A percentile compares a stretch with the other conserved stretches of the same genome.
Evolutionary conservation across 2,797 vertebrate species (phyloP).

Genomic region (Pseudochirops cupreus): DNA sequence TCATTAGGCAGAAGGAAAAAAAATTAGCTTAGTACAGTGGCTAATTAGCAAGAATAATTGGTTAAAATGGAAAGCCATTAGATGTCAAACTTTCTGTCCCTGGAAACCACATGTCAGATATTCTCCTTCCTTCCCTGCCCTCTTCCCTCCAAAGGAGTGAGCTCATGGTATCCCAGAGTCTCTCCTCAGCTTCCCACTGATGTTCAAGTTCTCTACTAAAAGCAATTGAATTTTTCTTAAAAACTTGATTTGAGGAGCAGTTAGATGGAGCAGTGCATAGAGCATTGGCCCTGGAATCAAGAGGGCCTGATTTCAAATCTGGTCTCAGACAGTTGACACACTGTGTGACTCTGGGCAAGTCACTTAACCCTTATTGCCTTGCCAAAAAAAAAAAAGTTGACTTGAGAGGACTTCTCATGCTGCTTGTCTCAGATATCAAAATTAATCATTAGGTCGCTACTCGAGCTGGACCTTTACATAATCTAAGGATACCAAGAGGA

Average conservation of each 20-base stretch:
- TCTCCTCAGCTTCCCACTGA: background rate
- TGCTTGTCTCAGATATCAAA: background rate
- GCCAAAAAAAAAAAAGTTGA: too few species aligned
- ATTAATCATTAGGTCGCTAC: background rate
- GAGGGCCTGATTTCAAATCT: too few species aligned
- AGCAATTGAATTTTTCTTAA: background rate
- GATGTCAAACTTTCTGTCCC: background rate
- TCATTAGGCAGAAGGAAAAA: background rate
- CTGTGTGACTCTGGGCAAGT: too few species aligned
- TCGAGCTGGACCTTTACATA: background rate
- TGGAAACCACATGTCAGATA: background rate
- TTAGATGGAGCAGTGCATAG: too few species aligned
- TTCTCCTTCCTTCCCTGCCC: background rate
- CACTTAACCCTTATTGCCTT: too few species aligned
- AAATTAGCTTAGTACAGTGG: too few species aligned
- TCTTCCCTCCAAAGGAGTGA: background rate
- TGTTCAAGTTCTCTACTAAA: background rate
- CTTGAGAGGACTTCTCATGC: background rate
- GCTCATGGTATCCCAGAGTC: background rate
- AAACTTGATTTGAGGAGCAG: background rate
- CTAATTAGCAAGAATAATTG: background rate
- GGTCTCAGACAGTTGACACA: too few species aligned
- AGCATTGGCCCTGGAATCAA: too few species aligned
- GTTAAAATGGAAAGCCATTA: background rate
- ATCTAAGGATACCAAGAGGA: background rate